These are phyloP conservation scores for Myopa testacea DNA, from an alignment of 2,888 invertebrate genomes.

Conservation along the genomic window DNA sequence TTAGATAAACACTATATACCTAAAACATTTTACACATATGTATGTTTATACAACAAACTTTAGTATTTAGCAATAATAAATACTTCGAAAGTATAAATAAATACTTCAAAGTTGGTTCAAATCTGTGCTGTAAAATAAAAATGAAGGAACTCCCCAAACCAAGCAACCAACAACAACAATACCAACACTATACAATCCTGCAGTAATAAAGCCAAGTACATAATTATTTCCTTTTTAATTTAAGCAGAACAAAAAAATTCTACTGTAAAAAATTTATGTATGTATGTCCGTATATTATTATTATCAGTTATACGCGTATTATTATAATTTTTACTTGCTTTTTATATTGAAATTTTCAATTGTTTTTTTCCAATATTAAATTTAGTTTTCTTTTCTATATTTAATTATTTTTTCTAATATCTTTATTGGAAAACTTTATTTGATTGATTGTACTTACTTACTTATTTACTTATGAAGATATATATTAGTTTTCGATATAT, in stretches of 20 bases:
- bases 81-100: background rate
- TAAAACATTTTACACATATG: background rate
- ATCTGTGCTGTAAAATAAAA: background rate
- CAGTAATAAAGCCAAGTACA: background rate
- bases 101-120: background rate
- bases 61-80: background rate
- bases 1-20: background rate
- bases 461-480: background rate
- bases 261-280: no score
- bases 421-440: background rate
- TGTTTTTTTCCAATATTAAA: background rate
- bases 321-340: constrained; percentile 10
- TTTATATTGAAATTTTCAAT: background rate
- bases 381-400: background rate
- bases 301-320: background rate
- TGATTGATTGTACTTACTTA: background rate
- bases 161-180: background rate
- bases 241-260: background rate
- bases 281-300: background rate
- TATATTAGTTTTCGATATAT: background rate
- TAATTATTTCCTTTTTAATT: background rate
- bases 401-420: background rate
- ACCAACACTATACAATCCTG: background rate
- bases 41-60: background rate
- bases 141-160: background rate